These are phyloP conservation scores for Phalloptychus januarius DNA, from an alignment of 2,797 vertebrate species.

Conservation along the genomic window DNA sequence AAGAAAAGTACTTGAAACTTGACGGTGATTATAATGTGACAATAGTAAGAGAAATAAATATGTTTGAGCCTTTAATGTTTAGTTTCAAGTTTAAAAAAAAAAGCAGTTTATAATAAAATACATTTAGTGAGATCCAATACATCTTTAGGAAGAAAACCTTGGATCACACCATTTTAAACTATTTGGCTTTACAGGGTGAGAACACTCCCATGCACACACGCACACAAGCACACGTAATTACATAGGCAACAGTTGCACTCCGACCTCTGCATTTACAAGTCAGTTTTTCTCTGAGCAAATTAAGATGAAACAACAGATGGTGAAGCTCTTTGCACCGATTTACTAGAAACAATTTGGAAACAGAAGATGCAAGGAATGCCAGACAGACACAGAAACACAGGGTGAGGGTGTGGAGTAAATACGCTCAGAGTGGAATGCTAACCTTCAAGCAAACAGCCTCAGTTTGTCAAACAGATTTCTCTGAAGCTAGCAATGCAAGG, in stretches of 20 bases:
- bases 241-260: conserved; percentile 10
- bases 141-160: neutral
- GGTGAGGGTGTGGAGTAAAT: conserved; percentile 66
- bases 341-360: conserved; percentile 46
- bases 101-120: neutral
- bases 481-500: conserved; percentile 17
- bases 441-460: conserved; percentile 48
- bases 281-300: conserved; percentile 31
- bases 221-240: neutral
- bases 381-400: conserved; percentile 32
- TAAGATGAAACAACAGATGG: conserved; percentile 65
- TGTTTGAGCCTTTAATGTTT: conserved; percentile 8
- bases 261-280: conserved; percentile 21
- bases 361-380: conserved; percentile 56
- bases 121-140: neutral
- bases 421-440: conserved; percentile 56
- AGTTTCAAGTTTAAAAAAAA: neutral
- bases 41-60: conserved; percentile 21
- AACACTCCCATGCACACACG: neutral
- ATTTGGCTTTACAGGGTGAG: conserved; percentile 6
- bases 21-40: neutral
- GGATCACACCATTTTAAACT: neutral
- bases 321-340: conserved; percentile 46
- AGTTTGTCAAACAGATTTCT: conserved; percentile 26
- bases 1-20: conserved; percentile 22